Evolutionary conservation across 2,113 vertebrate species (phyloP).

Genomic region (Pygoscelis adeliae): DNA sequence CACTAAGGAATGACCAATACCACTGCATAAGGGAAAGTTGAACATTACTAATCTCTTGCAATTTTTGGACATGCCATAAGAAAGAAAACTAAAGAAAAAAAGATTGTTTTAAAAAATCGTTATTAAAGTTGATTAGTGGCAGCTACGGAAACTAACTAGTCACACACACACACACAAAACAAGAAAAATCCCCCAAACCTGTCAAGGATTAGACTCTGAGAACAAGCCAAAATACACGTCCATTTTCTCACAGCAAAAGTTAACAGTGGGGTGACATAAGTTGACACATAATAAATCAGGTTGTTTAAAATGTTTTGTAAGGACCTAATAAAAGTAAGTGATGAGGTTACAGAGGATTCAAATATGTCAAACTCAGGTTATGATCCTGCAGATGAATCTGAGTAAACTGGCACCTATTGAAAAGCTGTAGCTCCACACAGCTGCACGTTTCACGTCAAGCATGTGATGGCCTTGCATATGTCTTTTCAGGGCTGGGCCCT

Average conservation of each 20-base stretch:
- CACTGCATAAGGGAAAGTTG: not conserved
- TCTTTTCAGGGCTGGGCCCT: not conserved
- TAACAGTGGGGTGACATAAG: not conserved
- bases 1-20: constrained; percentile 26
- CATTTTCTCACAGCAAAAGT: not conserved
- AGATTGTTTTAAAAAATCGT: not conserved
- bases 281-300: not conserved
- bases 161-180: not conserved
- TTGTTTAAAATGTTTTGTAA: not conserved
- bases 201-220: not conserved
- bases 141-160: not conserved
- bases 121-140: not conserved
- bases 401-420: not conserved
- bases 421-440: not conserved
- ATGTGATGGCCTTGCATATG: not conserved
- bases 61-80: not conserved
- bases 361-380: not conserved
- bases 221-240: not conserved
- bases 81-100: not conserved
- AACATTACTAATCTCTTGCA: not conserved
- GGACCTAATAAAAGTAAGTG: not conserved
- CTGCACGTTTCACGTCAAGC: not conserved
- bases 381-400: not conserved
- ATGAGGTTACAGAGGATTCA: not conserved
- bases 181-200: not conserved